These are phyloP conservation scores for Jacana jacana DNA, from an alignment of 2,113 vertebrate species.

Conservation along the genomic window DNA sequence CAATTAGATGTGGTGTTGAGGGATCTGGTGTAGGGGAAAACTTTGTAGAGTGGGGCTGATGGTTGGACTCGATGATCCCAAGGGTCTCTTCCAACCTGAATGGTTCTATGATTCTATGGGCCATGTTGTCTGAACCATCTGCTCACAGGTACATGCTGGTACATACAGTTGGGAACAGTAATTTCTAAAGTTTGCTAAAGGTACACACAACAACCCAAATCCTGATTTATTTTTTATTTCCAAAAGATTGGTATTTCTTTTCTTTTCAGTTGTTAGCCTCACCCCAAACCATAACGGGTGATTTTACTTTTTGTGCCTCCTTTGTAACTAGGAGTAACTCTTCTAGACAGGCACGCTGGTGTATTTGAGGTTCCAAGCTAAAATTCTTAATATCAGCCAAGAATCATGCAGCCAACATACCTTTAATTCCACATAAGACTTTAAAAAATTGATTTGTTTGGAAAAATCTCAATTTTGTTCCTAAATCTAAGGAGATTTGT, in stretches of 20 bases:
- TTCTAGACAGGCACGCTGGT: neutral
- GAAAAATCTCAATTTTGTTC: neutral
- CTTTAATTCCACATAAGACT: neutral
- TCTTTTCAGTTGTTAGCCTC: neutral
- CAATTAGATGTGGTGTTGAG: no score
- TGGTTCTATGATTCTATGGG: no score
- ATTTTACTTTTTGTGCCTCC: neutral
- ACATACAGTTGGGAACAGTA: neutral
- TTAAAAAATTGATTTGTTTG: neutral
- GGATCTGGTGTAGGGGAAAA: no score
- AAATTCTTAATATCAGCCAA: neutral
- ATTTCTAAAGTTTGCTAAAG: neutral
- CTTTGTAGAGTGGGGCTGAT: no score
- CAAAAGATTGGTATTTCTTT: neutral
- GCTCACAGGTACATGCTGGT: neutral
- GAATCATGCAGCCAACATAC: neutral
- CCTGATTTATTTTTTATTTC: neutral
- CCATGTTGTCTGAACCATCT: neutral
- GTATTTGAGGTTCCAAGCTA: neutral
- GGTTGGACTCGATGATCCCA: no score
- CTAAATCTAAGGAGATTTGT: neutral
- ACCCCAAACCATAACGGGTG: neutral
- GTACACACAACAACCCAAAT: neutral
- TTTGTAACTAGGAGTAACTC: neutral
- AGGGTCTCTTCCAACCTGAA: no score